Base-by-base conservation (phyloP, 2,888 invertebrate species). In the Thelaira solivaga region DNA sequence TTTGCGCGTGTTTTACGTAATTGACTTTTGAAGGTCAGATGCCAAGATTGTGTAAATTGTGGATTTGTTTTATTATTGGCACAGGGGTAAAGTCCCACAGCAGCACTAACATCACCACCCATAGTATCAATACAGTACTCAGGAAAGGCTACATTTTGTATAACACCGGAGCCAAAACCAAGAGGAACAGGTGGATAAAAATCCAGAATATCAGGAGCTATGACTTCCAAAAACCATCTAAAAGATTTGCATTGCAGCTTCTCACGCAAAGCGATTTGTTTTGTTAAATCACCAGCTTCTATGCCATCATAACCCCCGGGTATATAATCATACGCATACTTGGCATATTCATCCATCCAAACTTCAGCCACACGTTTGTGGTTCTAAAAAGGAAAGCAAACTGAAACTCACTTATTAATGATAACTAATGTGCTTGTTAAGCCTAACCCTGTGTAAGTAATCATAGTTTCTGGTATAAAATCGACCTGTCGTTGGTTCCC, bases 331-430 rank as follows among this genome's bases (percentile, higher is more conserved):
- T 97, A 98, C 68, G 98, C 87, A 86, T 93, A 94, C 83, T 97
- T 92, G 0, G 95, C 95, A 87, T 97, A 98, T 85, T 98, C 97
- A 86, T 98, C 98, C 97, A 98, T 98, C 98, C 98, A 98, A 1
- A 98, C 97, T 34, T 81, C 81, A 0, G 97, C 97, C 0, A 97
- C 97, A 77, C 97, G 92, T 31, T 94, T 92, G 88, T 96, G 96
- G 89, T 97, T 97, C 94, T 95, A 41, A 7, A 71, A 34, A 51
- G n/a, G 24, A 8, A n/a, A n/a, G n/a, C n/a, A n/a, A n/a, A n/a
- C n/a, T n/a, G n/a, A n/a, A n/a, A n/a, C n/a, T n/a, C n/a, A n/a
- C n/a, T n/a, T n/a, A n/a, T n/a, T n/a, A n/a, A n/a, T n/a, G n/a
- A n/a, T n/a, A n/a, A n/a, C n/a, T n/a, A n/a, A n/a, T n/a, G n/a